Evolutionary conservation across 2,113 vertebrate genomes (phyloP), one percentile per base, ranked within the genome.

Genomic region (Actenoides hombroni): DNA sequence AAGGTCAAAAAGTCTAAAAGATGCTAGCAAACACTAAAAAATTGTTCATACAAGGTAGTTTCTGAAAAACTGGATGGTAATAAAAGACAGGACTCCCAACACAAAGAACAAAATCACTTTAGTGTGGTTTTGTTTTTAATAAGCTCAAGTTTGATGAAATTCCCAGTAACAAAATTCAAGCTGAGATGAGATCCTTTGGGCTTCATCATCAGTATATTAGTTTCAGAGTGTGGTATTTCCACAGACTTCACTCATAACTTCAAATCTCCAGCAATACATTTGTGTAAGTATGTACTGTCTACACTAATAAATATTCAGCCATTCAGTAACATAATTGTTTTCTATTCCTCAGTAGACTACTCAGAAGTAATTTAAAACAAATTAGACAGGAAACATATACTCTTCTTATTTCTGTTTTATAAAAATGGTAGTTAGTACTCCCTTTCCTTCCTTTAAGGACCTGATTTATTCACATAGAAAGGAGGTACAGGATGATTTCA

Each of bases 321-420:
- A 46, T 67, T 91, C 91, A 65, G 13, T 33, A 88, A 74, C 0
- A 0, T 83, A 39, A 67, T 86, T 40, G 24, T 65, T 81, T 94
- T 79, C 53, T 71, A 9, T 82, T 93, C 40, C 78, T 87, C 67
- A 65, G 1, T 3, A 59, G 67, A 49, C 37, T 85, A 69, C 17
- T 85, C 74, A 76, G 33, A 91, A 91, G 61, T 83, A 88, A 90
- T 92, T 92, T 91, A 61, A 93, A 92, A 83, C 21, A 86, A 91
- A 77, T 92, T 61, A 79, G 60, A 75, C 37, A 67, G 67, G 81
- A 91, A 86, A 39, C 33, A 71, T 13, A 5, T 24, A 63, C 23
- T 68, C 14, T 51, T 57, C 25, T 69, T 64, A 85, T 64, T 88
- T 88, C 39, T 49, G 3, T 64, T 83, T 74, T 81, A 71, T 54